Evolutionary conservation across 2,888 invertebrate genomes (phyloP), one percentile per base, ranked within the genome.

Genomic region (Drosophila seclusa): DNA sequence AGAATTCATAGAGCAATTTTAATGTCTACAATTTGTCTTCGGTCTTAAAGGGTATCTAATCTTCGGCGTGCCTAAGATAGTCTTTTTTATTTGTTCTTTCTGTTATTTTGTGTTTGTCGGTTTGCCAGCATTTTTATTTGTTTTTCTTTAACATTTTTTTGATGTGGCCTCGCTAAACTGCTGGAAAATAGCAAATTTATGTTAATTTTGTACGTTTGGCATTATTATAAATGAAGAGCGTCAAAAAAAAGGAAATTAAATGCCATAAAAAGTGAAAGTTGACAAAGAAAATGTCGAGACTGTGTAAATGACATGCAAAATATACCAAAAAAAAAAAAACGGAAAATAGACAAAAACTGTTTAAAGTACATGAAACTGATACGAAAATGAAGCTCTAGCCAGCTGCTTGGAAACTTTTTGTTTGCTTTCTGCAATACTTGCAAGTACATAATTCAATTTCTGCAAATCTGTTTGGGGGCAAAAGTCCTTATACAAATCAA

Each of bases 121-220:
- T 29, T 34, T 55, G 45, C 11, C 38, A 58, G 38, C n/a, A 2
- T 34, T 29, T 36, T 53, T 50, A 55, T 61, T 52, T 55, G 38
- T 49, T 57, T 57, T 82, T 63, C 60, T 32, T 67, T 49, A 18
- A 54, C 24, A 45, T 24, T 7, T 52, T 31, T 31, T 27, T 72
- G 45, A 40, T 73, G 50, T 63, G 62, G 42, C 40, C 60, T 53
- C 55, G 73, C 71, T 83, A 86, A 83, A 81, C 84, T 83, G 73
- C 64, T 76, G 80, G 84, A 79, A 81, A 87, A 89, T 89, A 75
- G 82, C 79, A 83, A 89, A 88, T 89, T 86, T 89, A 86, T 86
- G 90, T 79, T 81, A 86, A 89, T 86, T 89, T 87, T 70, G 42
- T 45, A 54, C 40, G 54, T 57, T 70, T 58, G 72, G 67, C 86